Evolutionary conservation across 2,113 vertebrate species (phyloP), one percentile per base, ranked within the genome.

Genomic region (Ondatra zibethicus): DNA sequence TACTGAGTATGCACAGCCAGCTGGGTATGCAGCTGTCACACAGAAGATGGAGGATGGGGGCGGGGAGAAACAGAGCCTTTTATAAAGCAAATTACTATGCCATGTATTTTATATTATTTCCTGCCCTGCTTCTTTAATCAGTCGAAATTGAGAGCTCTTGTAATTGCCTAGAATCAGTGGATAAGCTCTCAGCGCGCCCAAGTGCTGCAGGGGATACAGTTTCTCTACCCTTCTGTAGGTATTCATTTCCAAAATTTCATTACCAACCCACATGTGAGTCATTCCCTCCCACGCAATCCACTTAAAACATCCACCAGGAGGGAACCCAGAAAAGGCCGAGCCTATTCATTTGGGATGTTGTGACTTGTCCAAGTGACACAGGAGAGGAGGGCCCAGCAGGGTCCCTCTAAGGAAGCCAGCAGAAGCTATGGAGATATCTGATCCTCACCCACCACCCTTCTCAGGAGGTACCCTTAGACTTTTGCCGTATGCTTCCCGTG

Each of bases 161-260:
- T 95, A 81, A 93, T 96, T 92, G 68, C 92, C 89, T 52, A 76
- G 76, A 72, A 80, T 85, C 81, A 21, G 88, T 61, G 76, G 76
- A 72, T 93, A 88, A 85, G 77, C 96, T 89, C 78, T 94, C 50
- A 9, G 92, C 31, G n/a, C 72, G 78, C 76, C 81, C 13, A 3
- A 87, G 94, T 29, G 73, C 89, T 77, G 19, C 36, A 91, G 66
- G 87, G 90, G 25, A 36, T 84, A 80, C 61, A 76, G 47, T 63
- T 89, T 94, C 81, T 77, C 81, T 88, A 82, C 33, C 55, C 97
- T 94, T 93, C 85, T 29, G 52, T 93, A 95, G 66, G 88, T 92
- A 94, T 91, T 95, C 88, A 96, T 95, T 96, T 93, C 90, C 86
- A 92, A 94, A 96, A 96, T 92, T 85, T 85, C 81, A 94, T 96